A percentile compares a stretch with the other conserved stretches of the same genome.
phyloP scores from a whole-genome alignment of 2,888 invertebrate species.

The Crocallis elinguaria region DNA sequence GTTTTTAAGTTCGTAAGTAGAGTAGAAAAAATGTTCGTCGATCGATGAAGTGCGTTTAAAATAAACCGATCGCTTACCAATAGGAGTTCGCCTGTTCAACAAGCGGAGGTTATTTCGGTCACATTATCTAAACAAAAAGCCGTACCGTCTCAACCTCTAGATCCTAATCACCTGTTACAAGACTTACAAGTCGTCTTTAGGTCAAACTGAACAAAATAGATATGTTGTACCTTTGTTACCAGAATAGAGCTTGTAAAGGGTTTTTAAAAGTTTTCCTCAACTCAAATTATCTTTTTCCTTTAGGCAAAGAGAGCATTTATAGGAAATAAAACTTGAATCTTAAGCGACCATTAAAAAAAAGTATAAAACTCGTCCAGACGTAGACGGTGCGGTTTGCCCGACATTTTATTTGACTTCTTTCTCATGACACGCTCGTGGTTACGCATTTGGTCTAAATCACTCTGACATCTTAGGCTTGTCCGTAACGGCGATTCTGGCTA shows the following conservation, averaged over 20 bases:
- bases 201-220: slow-evolving; percentile 20
- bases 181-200: slow-evolving; percentile 18
- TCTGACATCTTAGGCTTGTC: slow-evolving; percentile 41
- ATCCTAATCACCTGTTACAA: slow-evolving; percentile 46
- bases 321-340: neutral
- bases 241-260: neutral
- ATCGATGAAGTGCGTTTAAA: slow-evolving; percentile 40
- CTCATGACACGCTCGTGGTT: slow-evolving; percentile 37
- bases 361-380: slow-evolving; percentile 2
- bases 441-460: slow-evolving; percentile 47
- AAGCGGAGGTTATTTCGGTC: slow-evolving; percentile 59
- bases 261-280: neutral
- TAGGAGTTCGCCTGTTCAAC: slow-evolving; percentile 50
- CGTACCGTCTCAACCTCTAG: slow-evolving; percentile 42
- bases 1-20: neutral
- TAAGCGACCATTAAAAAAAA: slow-evolving; percentile 1
- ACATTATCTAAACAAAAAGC: slow-evolving; percentile 56
- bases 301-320: neutral
- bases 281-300: neutral
- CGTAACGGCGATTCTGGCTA: slow-evolving; percentile 53
- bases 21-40: slow-evolving; percentile 41
- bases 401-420: slow-evolving; percentile 31
- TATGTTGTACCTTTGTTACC: neutral
- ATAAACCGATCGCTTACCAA: slow-evolving; percentile 55
- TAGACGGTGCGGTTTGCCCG: neutral